Evolutionary conservation across 2,888 invertebrate species (phyloP), one percentile per base, ranked within the genome.

Genomic region (Chelonus formosanus): DNA sequence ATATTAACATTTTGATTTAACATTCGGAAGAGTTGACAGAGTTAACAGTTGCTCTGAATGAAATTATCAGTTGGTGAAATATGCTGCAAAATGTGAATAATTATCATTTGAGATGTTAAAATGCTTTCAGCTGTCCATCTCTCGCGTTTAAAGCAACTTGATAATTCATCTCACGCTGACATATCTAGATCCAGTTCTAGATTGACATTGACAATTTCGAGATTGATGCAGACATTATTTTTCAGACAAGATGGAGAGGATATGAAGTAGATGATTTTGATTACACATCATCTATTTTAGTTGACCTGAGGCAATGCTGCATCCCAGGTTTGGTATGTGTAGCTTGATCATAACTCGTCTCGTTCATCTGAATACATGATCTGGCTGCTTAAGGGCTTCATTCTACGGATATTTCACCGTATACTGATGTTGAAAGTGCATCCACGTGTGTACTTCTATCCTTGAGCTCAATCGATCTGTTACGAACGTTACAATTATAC

Each of bases 221-320:
- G 53, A 61, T 61, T 34, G 53, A 53, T 61, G 43, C 34, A 6
- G 43, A 53, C 50, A 34, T 53, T 43, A 32, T 10, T 4, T 20
- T 59, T 8, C 7, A n/a, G n/a, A 32, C 34, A 47, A 10, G 35
- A 58, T 35, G 10, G 47, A 35, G 35, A 10, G 47, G 5, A 58
- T 35, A 35, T 10, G 35, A 31, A n/a, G n/a, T 57, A 35, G 58
- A 65, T 66, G 58, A 48, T 63, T 20, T 55, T 63, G 48, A 67
- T 67, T 63, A 67, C 53, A 62, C 52, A 66, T 67, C 58, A 67
- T 53, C 67, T 67, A 67, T 67, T 67, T 67, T n/a, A 36, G 67
- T 67, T 32, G 32, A 56, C 62, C 62, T 58, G 52, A n/a, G 54
- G 67, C 48, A 43, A 55, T 48, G 57, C 59, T 43, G 56, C 47